Evolutionary conservation across 1,140 invertebrate species (phyloP), one percentile per base, ranked within the genome.

Genomic region (Ladona fulva): DNA sequence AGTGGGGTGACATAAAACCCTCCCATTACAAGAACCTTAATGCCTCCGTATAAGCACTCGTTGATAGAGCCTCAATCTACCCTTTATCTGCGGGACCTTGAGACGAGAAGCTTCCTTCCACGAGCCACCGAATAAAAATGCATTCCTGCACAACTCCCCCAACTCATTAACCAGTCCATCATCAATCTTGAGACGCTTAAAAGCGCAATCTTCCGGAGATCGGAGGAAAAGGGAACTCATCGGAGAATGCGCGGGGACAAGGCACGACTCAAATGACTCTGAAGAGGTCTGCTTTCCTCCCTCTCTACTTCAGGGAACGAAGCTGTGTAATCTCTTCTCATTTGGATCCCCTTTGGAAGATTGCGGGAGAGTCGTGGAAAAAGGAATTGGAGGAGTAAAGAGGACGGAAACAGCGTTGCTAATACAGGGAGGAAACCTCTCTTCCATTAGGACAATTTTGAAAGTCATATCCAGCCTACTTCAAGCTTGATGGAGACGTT

Each of bases 131-230:
- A 66, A 66, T 19, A 19, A 66, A 66, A 66, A 66, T 22, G 52
- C 52, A 66, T 66, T 66, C 44, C 44, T 11, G 10, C 44, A 52
- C 44, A 52, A 52, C 44, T 10, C 52, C n/a, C 52, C 52, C 52
- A 66, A 66, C 52, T 66, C 52, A 66, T 66, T 66, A 66, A 66
- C 52, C 52, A 66, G 16, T 66, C 52, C 52, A 66, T 66, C 52
- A 66, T 66, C 52, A 66, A 66, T 66, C 52, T 66, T 22, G 16
- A 12, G 52, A 1, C 16, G 52, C 16, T 19, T 37, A 5, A 66
- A 22, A 66, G 52, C 52, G 52, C 52, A 22, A 66, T 19, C 52
- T 66, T 16, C 5, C 16, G n/a, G 14, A 66, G 52, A 66, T 66
- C 14, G 52, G 5, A 66, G 14, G 52, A 66, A 52, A 52, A 11